These are phyloP conservation scores for Ictinia mississippiensis DNA, from an alignment of 2,797 vertebrate species.

Conservation along the genomic window DNA sequence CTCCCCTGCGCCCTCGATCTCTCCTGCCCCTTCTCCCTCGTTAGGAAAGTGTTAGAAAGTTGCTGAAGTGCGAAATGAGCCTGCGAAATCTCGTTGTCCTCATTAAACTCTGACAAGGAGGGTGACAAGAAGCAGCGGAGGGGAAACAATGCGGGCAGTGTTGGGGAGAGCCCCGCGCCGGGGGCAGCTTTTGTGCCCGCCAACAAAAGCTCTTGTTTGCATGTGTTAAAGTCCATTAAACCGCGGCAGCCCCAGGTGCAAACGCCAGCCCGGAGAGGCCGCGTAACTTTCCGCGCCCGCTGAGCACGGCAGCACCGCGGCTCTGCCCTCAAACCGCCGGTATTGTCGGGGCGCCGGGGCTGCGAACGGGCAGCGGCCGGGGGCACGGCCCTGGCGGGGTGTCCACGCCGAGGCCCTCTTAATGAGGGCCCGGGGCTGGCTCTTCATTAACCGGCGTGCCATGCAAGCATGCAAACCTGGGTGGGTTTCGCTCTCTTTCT, in stretches of 20 bases:
- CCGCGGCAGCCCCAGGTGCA: constrained; percentile 89
- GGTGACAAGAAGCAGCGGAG: constrained; percentile 90
- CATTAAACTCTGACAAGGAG: constrained; percentile 95
- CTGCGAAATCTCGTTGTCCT: constrained; percentile 88
- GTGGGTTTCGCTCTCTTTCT: neutral
- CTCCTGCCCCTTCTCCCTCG: constrained; percentile 75
- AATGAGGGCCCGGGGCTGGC: constrained; percentile 53
- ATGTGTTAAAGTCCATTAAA: constrained; percentile 89
- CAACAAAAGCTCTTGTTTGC: constrained; percentile 92
- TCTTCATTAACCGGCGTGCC: neutral
- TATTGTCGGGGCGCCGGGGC: neutral
- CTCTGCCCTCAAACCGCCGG: neutral
- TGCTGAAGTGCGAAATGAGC: constrained; percentile 94
- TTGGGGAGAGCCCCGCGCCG: constrained; percentile 80
- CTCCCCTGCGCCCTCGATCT: neutral
- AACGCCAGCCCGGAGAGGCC: constrained; percentile 71
- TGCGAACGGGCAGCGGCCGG: neutral
- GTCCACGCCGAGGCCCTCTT: neutral
- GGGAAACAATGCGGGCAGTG: constrained; percentile 90
- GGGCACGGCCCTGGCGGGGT: neutral
- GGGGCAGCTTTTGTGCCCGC: constrained; percentile 82
- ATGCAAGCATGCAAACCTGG: neutral
- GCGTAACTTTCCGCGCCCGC: constrained; percentile 69
- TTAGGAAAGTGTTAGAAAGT: constrained; percentile 92
- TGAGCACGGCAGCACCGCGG: constrained; percentile 53